Conservation (phyloP, 2,797 vertebrate genomes). For the Gymnopithys bicolor region DNA sequence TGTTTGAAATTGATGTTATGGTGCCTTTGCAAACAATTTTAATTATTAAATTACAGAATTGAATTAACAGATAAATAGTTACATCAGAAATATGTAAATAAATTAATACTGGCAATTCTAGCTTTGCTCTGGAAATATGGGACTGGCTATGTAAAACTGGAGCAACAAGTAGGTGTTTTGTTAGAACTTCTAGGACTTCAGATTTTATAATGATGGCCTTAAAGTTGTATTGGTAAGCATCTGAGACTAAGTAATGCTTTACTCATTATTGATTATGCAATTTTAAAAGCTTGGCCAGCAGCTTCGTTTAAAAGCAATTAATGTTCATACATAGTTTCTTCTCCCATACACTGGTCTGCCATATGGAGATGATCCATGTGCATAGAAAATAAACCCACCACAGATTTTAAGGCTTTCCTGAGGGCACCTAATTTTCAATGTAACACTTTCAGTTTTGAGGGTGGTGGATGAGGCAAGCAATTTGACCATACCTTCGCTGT, state of each 20-base stretch:
- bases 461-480: not conserved
- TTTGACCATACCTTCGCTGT: accelerated
- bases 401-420: not conserved
- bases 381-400: not conserved
- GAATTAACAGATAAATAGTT: not conserved
- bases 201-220: not conserved
- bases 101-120: not conserved
- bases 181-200: not conserved
- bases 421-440: not conserved
- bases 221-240: not conserved
- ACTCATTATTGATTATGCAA: not conserved
- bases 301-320: not conserved
- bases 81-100: not conserved
- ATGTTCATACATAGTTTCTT: not conserved
- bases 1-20: not conserved
- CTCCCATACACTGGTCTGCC: not conserved
- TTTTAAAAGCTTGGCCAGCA: not conserved
- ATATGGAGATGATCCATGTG: not conserved
- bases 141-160: not conserved
- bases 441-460: not conserved
- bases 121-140: not conserved
- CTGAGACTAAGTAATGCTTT: not conserved
- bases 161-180: not conserved
- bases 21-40: not conserved
- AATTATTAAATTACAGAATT: not conserved